phyloP scores from a whole-genome alignment of 2,888 invertebrate species.

The Notodonta dromedarius region DNA sequence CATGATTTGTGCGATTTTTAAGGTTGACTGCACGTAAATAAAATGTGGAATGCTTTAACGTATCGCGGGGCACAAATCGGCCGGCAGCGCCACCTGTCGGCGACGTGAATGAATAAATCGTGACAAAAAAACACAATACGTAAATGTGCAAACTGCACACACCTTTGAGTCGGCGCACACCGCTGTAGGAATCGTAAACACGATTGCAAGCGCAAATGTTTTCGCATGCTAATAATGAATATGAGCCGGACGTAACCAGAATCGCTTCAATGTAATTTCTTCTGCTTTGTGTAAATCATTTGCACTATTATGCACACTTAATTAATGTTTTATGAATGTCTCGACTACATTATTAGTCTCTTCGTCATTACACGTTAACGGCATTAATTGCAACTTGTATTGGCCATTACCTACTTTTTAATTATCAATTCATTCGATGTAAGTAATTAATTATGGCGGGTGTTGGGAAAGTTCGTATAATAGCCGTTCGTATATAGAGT shows the following conservation, averaged over 20 bases:
- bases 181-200: conserved; percentile 38
- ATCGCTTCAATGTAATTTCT: conserved; percentile 44
- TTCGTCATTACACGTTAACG: conserved; percentile 17
- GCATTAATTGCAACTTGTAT: conserved; percentile 12
- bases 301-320: conserved; percentile 26
- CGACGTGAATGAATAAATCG: conserved; percentile 68
- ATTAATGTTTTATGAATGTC: conserved; percentile 25
- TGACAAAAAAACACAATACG: conserved; percentile 39
- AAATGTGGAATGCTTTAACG: conserved; percentile 69
- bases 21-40: conserved; percentile 59
- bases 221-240: conserved; percentile 62
- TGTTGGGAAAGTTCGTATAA: conserved; percentile 20
- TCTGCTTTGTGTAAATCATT: conserved; percentile 33
- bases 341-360: conserved; percentile 22
- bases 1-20: conserved; percentile 32
- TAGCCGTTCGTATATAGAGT: not conserved
- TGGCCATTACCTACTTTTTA: conserved; percentile 8
- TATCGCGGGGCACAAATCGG: conserved; percentile 62
- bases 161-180: conserved; percentile 27
- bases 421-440: conserved; percentile 7
- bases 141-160: conserved; percentile 44
- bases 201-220: conserved; percentile 58
- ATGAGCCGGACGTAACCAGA: conserved; percentile 46
- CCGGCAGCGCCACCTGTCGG: conserved; percentile 72
- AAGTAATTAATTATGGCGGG: not conserved